Percentiles rank a stretch among this genome's conserved stretches.
Evolutionary conservation across 2,797 vertebrate genomes (phyloP).

Genomic region (Crypturellus tataupa): DNA sequence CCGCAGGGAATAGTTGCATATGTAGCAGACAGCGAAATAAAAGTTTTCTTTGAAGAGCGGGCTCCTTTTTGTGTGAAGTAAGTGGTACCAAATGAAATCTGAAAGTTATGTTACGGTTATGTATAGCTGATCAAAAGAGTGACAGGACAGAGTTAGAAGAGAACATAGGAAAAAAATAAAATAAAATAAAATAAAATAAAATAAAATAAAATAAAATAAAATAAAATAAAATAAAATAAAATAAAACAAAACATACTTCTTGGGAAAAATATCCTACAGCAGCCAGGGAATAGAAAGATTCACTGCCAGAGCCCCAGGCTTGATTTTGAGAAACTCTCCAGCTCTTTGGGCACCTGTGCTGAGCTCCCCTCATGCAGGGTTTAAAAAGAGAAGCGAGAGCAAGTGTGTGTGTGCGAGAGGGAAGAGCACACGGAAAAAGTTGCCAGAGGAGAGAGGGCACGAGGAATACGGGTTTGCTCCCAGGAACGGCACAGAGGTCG

Average conservation of each 20-base stretch:
- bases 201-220: too few relatives aligned
- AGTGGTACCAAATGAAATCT: constrained; percentile 54
- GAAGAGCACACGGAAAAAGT: constrained; percentile 47
- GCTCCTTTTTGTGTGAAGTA: constrained; percentile 67
- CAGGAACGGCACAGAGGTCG: constrained; percentile 35
- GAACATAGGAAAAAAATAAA: neutral
- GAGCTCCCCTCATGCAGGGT: neutral
- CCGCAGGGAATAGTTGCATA: constrained; percentile 57
- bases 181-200: too few relatives aligned
- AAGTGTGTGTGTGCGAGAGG: accelerated
- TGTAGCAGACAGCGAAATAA: constrained; percentile 67
- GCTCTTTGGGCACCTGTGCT: neutral
- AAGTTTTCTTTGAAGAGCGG: constrained; percentile 72
- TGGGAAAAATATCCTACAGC: neutral
- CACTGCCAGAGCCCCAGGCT: accelerated
- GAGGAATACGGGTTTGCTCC: neutral
- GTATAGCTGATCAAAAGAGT: constrained; percentile 60
- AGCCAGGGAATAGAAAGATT: neutral
- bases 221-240: neutral
- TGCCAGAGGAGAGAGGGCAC: constrained; percentile 33
- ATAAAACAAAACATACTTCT: neutral
- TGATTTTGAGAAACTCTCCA: neutral
- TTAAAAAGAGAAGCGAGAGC: neutral
- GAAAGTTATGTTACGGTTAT: constrained; percentile 53
- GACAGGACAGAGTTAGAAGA: constrained; percentile 23